Base-by-base conservation (phyloP, 2,113 vertebrate species). In the Balaeniceps rex region DNA sequence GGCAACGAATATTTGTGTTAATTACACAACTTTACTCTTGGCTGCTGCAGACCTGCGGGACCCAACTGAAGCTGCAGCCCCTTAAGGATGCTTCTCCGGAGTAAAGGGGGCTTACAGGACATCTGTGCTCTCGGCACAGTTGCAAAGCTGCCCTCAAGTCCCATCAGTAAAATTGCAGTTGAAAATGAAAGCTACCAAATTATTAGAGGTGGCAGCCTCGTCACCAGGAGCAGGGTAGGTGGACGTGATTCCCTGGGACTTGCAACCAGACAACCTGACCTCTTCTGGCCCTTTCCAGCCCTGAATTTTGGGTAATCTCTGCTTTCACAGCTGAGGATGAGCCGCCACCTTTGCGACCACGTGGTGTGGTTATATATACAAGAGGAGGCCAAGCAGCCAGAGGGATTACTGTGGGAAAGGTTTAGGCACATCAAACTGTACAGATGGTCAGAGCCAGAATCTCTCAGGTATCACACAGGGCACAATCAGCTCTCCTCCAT, bases 401-500 rank as follows among this genome's bases (percentile, higher is more conserved):
- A 18, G 47, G 77, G 84, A 5, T 61, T 79, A 24, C 57, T 92
- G 77, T 2, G 0, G 77, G 36, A 63, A 61, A 61, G 60, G 49
- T 34, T 77, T 31, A 46, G 79, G 86, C 79, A 93, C 95, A 87
- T 89, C 86, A 65, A 70, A 51, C 74, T 58, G 90, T 21, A 33
- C 94, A 96, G 96, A 97, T 96, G 96, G 93, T 63, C 78, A n/a
- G 69, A 93, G 70, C 87, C 61, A 61, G 96, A 90, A 88, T 57
- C 75, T 83, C 85, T 94, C 90, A 78, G 92, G 92, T 92, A 88
- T 83, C 95, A 93, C 88, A 84, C 90, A 92, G 92, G 85, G 95
- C 88, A 75, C 92, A 63, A 49, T 11, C 85, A 81, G 38, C 88
- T 88, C 72, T 95, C 14, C 82, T 83, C 82, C 55, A 36, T 55